Percentiles rank a stretch among this genome's conserved stretches.
phyloP scores from a whole-genome alignment of 1,140 invertebrate genomes.

The Halyomorpha halys region DNA sequence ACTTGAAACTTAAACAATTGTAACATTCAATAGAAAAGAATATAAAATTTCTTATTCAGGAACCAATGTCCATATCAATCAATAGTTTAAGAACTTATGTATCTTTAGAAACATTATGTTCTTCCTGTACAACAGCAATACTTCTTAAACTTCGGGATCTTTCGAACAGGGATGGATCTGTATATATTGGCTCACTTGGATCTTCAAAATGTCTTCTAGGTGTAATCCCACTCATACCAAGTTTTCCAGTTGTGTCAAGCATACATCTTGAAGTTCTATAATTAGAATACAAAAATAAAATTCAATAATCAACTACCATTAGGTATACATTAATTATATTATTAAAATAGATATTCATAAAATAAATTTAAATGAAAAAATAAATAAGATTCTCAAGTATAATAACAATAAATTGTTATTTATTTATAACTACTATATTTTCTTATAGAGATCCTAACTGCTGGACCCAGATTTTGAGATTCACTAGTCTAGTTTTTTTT shows the following conservation, averaged over 20 bases:
- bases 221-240: neutral
- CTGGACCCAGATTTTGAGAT: too few species aligned
- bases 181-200: slow-evolving; percentile 86
- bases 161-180: slow-evolving; percentile 82
- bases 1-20: neutral
- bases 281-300: too few species aligned
- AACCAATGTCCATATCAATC: neutral
- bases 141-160: slow-evolving; percentile 52
- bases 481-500: too few species aligned
- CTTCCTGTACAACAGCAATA: slow-evolving; percentile 28
- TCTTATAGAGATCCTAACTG: too few species aligned
- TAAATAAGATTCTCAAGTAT: too few species aligned
- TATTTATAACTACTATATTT: too few species aligned
- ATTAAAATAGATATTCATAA: too few species aligned
- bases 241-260: slow-evolving; percentile 20
- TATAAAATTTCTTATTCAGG: neutral
- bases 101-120: slow-evolving; percentile 20
- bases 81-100: neutral
- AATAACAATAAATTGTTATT: too few species aligned
- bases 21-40: neutral
- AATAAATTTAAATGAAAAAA: too few species aligned
- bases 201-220: slow-evolving; percentile 49
- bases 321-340: too few species aligned
- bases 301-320: too few species aligned
- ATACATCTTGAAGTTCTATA: slow-evolving; percentile 25